Base-by-base conservation (phyloP, 1,140 invertebrate species). In the Xylocopa sonorina region DNA sequence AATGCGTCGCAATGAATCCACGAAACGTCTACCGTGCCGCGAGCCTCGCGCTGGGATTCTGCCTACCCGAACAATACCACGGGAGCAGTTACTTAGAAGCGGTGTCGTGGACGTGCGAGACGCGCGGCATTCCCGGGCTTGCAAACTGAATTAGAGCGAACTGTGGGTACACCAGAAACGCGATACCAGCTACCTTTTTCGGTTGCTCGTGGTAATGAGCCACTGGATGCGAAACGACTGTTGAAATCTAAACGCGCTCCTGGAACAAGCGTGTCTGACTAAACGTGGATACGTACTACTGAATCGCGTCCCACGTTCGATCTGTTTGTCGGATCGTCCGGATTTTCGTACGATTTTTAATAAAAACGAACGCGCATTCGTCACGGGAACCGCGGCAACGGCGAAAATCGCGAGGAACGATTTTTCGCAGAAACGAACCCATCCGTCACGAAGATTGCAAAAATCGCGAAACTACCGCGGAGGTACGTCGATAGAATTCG, bases 1-100 rank as follows among this genome's bases (percentile, higher is more conserved):
- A 88, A 87, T 88, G 86, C 80, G 79, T 88, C 78, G 86, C 84
- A 86, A 86, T 88, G 87, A 88, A 88, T 88, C 79, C 77, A 80
- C 82, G 79, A 87, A 82, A 81, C 78, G 71, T 82, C 77, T 84
- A 46, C n/a, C 29, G 57, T 58, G 58, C 66, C 81, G 58, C 60
- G 69, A 74, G 41, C 50, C 73, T 53, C 72, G 57, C 79, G 43
- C 78, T 43, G 68, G 75, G 79, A 83, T 84, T 80, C 60, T 53
- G 68, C 51, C 60, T 64, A 71, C 24, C 62, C n/a, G 71, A 71
- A 87, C 85, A 83, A 87, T 79, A 71, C 62, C 48, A 43, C 79
- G 46, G 67, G 55, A 69, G 60, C 55, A 76, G 84, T 85, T 85
- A 81, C 84, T 84, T 81, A 72, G 41, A 12, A 12, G 21, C 51